Conservation (phyloP, 2,888 invertebrate genomes). For the Drosophila rellima region DNA sequence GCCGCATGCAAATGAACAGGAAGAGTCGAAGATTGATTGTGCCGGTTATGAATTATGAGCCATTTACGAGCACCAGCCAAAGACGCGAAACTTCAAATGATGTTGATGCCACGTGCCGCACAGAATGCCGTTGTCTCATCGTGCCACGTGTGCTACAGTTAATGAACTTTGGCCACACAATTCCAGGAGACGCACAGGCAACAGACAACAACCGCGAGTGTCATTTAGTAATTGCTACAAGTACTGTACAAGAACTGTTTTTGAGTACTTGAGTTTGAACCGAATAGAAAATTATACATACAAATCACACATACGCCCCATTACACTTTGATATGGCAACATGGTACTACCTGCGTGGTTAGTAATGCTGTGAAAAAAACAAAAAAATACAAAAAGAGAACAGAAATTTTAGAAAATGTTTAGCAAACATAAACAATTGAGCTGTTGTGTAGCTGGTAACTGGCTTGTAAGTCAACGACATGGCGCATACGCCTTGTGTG, state of each 20-base stretch:
- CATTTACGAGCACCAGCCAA: constrained; percentile 24
- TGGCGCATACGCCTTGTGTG: constrained; percentile 44
- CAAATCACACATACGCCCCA: constrained; percentile 45
- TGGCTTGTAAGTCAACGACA: constrained; percentile 36
- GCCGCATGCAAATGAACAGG: constrained; percentile 65
- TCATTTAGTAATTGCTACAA: constrained; percentile 45
- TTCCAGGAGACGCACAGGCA: background rate
- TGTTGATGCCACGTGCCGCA: constrained; percentile 12
- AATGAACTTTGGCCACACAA: constrained; percentile 34
- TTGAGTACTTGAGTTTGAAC: background rate
- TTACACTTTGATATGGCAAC: constrained; percentile 29
- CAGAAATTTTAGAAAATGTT: constrained; percentile 38
- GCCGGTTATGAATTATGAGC: constrained; percentile 62
- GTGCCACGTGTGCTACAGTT: constrained; percentile 46
- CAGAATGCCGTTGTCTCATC: constrained; percentile 11
- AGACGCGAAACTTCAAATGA: constrained; percentile 7
- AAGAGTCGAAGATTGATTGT: constrained; percentile 68
- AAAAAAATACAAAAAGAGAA: background rate
- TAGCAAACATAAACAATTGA: constrained; percentile 55
- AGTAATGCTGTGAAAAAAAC: constrained; percentile 1
- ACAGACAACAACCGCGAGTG: constrained; percentile 24
- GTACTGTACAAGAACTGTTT: background rate
- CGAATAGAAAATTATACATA: constrained; percentile 4
- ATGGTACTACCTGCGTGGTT: constrained; percentile 7
- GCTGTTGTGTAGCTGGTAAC: constrained; percentile 28